Evolutionary conservation across 2,113 vertebrate genomes (phyloP).

Genomic region (Halichoerus grypus): DNA sequence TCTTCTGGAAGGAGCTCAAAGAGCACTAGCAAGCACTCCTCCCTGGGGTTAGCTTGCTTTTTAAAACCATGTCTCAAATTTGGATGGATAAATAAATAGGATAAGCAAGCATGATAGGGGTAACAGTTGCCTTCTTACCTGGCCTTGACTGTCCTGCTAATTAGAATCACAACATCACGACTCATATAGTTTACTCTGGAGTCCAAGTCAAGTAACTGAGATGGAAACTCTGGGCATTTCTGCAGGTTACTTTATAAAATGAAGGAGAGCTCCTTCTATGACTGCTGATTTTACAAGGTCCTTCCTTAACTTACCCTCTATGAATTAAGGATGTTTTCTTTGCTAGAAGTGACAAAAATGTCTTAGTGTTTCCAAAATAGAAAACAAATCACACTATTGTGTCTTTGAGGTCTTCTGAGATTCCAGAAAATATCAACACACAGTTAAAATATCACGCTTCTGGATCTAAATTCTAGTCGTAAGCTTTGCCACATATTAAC

Average conservation of each 20-base stretch:
- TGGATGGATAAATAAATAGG: background rate
- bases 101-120: background rate
- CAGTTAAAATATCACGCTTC: background rate
- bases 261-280: background rate
- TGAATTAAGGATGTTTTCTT: background rate
- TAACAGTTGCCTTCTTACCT: background rate
- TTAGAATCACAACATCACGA: background rate
- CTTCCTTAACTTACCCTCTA: background rate
- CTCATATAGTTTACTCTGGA: background rate
- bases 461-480: background rate
- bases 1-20: background rate
- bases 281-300: background rate
- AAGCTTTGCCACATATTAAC: background rate
- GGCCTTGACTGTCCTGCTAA: background rate
- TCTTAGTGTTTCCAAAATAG: slow-evolving; percentile 38
- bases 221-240: background rate
- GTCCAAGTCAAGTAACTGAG: background rate
- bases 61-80: background rate
- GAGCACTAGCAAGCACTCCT: too few relatives aligned
- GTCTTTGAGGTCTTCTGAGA: background rate
- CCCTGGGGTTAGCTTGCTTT: background rate
- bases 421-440: background rate
- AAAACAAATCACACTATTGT: background rate
- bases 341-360: background rate
- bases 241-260: background rate